A percentile compares a stretch with the other conserved stretches of the same genome.
phyloP scores from a whole-genome alignment of 2,888 invertebrate genomes.

The Dysmachus trigonus region DNA sequence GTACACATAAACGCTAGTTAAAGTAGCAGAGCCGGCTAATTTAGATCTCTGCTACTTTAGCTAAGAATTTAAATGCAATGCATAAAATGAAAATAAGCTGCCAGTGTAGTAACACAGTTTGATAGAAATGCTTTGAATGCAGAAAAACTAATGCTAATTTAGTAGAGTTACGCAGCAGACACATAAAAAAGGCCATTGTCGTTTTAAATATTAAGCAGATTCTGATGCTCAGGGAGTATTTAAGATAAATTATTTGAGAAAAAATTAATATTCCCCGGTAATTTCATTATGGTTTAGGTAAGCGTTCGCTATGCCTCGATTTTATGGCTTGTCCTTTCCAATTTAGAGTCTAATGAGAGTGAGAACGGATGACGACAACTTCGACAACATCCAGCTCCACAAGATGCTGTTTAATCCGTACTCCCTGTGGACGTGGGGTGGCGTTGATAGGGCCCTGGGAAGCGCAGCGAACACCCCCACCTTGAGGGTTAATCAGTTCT shows the following conservation, averaged over 20 bases:
- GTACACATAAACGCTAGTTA: no score
- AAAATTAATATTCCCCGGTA: neutral
- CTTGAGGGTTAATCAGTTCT: slow-evolving; percentile 63
- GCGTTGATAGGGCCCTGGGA: slow-evolving; percentile 71
- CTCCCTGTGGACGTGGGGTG: slow-evolving; percentile 70
- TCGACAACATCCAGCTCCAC: slow-evolving; percentile 77
- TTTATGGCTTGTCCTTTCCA: neutral
- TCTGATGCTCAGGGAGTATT: neutral
- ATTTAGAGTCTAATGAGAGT: slow-evolving; percentile 76
- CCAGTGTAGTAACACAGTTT: no score
- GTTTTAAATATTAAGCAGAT: no score
- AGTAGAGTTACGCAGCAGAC: no score
- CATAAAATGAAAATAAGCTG: no score
- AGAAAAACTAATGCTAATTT: no score
- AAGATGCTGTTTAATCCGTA: slow-evolving; percentile 85
- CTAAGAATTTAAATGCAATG: no score
- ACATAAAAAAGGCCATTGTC: no score
- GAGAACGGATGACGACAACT: slow-evolving; percentile 68
- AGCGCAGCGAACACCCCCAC: slow-evolving; percentile 75
- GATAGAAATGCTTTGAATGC: no score
- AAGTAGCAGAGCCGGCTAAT: no score
- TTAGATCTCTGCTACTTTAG: no score
- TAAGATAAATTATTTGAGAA: neutral
- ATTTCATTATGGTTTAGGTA: neutral
- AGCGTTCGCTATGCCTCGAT: neutral